A percentile compares a stretch with the other conserved stretches of the same genome.
Evolutionary conservation across 2,888 invertebrate species (phyloP).

Genomic region (Acanthopleura granulata): DNA sequence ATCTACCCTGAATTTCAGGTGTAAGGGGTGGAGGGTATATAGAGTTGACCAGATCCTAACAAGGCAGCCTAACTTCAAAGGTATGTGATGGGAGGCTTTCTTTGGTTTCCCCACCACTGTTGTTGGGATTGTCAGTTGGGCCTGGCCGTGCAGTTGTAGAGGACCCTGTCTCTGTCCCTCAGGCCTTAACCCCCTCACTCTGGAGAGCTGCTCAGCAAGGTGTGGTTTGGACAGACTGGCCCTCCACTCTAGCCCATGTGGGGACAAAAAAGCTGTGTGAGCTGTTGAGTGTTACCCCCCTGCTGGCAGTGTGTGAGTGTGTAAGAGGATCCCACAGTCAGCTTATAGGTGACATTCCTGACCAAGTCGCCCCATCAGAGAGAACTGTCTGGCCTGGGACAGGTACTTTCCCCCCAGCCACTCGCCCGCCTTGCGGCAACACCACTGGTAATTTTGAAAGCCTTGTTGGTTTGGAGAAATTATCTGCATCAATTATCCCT

Average conservation of each 20-base stretch:
- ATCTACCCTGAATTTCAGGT: not conserved
- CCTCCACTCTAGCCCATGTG: not conserved
- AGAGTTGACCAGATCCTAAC: not conserved
- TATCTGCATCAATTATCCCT: conserved; percentile 12
- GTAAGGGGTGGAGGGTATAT: not conserved
- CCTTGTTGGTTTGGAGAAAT: conserved; percentile 6
- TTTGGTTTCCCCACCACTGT: no score
- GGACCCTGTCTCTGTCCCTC: not conserved
- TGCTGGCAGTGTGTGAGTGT: not conserved
- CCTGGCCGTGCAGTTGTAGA: no score
- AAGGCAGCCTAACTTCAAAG: conserved; percentile 4
- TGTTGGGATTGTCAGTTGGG: no score
- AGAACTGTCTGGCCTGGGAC: not conserved
- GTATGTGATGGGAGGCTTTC: not conserved
- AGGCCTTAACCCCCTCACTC: not conserved
- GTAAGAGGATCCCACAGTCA: not conserved
- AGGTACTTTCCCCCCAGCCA: not conserved
- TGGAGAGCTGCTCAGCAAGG: not conserved
- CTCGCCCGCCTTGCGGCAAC: not conserved
- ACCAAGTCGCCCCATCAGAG: not conserved
- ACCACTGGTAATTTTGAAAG: not conserved
- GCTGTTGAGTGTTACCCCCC: not conserved
- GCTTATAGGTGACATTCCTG: conserved; percentile 4
- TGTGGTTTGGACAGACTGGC: not conserved
- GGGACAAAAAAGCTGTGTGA: not conserved